phyloP scores from a whole-genome alignment of 2,797 vertebrate species.

The Smutsia temminckii region DNA sequence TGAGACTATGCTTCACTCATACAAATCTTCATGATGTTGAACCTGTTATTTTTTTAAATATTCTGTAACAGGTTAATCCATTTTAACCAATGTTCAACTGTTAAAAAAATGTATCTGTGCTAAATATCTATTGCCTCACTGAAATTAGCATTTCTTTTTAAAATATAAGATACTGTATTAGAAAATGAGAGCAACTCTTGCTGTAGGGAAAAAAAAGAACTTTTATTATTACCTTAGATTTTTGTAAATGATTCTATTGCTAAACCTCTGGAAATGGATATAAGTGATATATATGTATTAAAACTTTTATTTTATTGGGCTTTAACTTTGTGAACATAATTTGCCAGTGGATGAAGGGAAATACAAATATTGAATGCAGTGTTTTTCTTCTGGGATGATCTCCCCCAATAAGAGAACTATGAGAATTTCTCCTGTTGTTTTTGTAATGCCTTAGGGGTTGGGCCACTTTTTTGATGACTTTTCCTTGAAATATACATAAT shows the following conservation, averaged over 20 bases:
- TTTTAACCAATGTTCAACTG: slow-evolving; percentile 23
- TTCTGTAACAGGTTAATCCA: not conserved
- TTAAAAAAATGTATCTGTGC: not conserved
- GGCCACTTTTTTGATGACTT: not conserved
- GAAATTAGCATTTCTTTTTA: slow-evolving; percentile 35
- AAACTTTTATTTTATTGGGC: slow-evolving; percentile 16
- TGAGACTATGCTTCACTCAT: not conserved
- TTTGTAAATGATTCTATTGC: slow-evolving; percentile 38
- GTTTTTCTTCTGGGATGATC: not conserved
- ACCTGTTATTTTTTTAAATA: not conserved
- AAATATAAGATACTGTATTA: slow-evolving; percentile 41
- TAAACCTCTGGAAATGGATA: slow-evolving; percentile 26
- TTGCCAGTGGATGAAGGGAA: not conserved
- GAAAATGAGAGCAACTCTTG: slow-evolving; percentile 33
- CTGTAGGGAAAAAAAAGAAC: not conserved
- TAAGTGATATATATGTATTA: not conserved
- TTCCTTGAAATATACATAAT: not conserved
- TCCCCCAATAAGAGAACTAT: not conserved
- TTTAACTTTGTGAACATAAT: slow-evolving; percentile 43
- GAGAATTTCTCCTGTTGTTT: not conserved
- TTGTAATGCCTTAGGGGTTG: not conserved
- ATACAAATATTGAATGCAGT: not conserved
- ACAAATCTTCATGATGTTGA: not conserved
- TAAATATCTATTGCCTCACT: not conserved
- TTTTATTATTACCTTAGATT: slow-evolving; percentile 61